phyloP scores from a whole-genome alignment of 2,113 vertebrate genomes.

The Sus scrofa region DNA sequence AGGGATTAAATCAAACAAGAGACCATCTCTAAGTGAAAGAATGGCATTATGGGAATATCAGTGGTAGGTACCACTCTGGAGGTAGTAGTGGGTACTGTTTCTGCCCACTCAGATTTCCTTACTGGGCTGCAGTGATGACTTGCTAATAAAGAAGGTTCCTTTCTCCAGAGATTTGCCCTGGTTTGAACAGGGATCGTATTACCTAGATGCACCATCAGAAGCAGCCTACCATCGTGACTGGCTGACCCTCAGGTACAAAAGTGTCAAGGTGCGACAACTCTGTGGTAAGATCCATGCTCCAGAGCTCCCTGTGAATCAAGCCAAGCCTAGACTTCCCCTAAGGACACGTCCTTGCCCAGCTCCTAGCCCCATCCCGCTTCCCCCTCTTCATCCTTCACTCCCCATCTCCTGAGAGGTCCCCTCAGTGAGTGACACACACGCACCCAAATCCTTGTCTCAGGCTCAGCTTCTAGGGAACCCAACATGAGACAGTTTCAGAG shows the following conservation, averaged over 20 bases:
- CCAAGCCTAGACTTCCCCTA: background rate
- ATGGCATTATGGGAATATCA: background rate
- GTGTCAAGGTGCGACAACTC: background rate
- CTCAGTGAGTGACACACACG: background rate
- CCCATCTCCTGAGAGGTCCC: background rate
- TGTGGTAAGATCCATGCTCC: background rate
- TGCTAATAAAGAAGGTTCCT: background rate
- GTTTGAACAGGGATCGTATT: background rate
- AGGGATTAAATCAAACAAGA: background rate
- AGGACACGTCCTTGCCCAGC: background rate
- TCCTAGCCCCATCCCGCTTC: background rate
- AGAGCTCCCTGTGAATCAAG: background rate
- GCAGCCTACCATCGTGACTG: too few relatives aligned
- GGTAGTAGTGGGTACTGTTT: background rate
- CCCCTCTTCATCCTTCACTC: background rate
- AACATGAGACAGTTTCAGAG: background rate
- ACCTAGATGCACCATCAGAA: background rate
- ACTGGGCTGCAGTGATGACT: background rate
- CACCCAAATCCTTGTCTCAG: background rate
- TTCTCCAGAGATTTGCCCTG: background rate
- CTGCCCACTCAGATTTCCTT: too few relatives aligned
- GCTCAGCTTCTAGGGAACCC: background rate
- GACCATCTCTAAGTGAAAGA: background rate
- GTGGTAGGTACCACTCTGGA: accelerated
- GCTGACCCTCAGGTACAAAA: background rate